These are phyloP conservation scores for Leptinotarsa lineolata DNA, from an alignment of 1,140 invertebrate genomes.

Conservation along the genomic window DNA sequence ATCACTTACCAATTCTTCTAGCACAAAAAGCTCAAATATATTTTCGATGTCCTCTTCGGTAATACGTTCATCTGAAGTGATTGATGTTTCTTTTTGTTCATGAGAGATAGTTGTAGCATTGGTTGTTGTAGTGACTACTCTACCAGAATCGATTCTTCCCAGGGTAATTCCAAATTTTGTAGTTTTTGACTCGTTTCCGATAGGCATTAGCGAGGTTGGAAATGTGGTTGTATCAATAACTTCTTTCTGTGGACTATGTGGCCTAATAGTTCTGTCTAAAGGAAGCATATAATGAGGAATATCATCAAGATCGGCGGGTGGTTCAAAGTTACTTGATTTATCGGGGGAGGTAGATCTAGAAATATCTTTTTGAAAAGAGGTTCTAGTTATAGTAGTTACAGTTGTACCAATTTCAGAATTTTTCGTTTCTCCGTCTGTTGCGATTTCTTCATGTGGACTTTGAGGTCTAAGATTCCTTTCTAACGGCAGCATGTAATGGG, in stretches of 20 bases:
- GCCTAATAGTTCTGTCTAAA: conserved; percentile 43
- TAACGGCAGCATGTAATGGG: conserved; percentile 53
- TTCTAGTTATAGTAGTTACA: not conserved
- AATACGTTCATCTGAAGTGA: conserved; percentile 33
- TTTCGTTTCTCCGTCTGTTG: not conserved
- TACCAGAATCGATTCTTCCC: not conserved
- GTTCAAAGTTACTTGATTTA: conserved; percentile 23
- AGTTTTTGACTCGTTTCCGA: not conserved
- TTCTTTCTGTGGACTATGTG: not conserved
- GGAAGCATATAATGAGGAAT: conserved; percentile 53
- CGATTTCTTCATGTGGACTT: not conserved
- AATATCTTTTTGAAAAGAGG: not conserved
- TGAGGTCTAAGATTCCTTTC: conserved; percentile 38
- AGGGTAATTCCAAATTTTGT: not conserved
- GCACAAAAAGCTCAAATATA: conserved; percentile 68
- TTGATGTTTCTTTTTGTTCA: conserved; percentile 13
- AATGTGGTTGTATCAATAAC: not conserved
- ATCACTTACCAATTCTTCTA: conserved; percentile 69
- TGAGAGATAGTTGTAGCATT: conserved; percentile 27
- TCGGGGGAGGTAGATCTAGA: conserved; percentile 35
- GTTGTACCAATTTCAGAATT: not conserved
- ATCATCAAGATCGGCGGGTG: conserved; percentile 40
- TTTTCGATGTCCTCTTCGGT: conserved; percentile 66
- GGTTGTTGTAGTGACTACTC: not conserved
- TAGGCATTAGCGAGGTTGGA: not conserved